Evolutionary conservation across 2,888 invertebrate species (phyloP), one percentile per base, ranked within the genome.

Genomic region (Aporophyla lueneburgensis): DNA sequence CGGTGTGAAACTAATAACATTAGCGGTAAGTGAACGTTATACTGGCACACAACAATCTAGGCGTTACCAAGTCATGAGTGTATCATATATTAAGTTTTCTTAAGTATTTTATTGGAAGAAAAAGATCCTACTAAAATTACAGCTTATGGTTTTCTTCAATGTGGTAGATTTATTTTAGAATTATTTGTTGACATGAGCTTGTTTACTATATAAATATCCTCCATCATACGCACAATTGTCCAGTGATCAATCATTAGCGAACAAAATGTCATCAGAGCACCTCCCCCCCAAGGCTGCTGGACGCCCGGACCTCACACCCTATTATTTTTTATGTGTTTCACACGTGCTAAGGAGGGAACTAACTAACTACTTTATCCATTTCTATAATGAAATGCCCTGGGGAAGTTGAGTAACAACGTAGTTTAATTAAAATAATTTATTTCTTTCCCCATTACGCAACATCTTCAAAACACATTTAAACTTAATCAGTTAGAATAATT

Each of bases 221-320:
- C 82, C 81, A 85, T 86, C 85, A 82, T 81, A 83, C 81, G 80
- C 78, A 74, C 68, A 83, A 81, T 87, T 81, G 78, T 79, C 80
- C 72, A 78, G 78, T 84, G 85, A 91, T 91, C 90, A 90, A 90
- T 91, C 90, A 90, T 88, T 79, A 86, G 78, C 84, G 86, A 88
- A 88, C 86, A 89, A 89, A 89, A 89, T 89, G 89, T 88, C 90
- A 88, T 88, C 86, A 86, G 73, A 80, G 68, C 74, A 51, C 6
- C 24, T 71, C 27, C 62, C 46, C 46, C 58, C 56, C 27, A 54
- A 73, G 19, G 43, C 62, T 51, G 24, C 43, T 46, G 56, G 59
- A 16, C 40, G 76, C 53, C 21, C 46, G 76, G 66, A 68, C 67
- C 24, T 43, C 65, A 62, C 59, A 51, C 65, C 80, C 65, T 69